A percentile compares a stretch with the other conserved stretches of the same genome.
These are phyloP conservation scores for Zaprionus tsacasi DNA, from an alignment of 1,140 invertebrate species.

Conservation along the genomic window DNA sequence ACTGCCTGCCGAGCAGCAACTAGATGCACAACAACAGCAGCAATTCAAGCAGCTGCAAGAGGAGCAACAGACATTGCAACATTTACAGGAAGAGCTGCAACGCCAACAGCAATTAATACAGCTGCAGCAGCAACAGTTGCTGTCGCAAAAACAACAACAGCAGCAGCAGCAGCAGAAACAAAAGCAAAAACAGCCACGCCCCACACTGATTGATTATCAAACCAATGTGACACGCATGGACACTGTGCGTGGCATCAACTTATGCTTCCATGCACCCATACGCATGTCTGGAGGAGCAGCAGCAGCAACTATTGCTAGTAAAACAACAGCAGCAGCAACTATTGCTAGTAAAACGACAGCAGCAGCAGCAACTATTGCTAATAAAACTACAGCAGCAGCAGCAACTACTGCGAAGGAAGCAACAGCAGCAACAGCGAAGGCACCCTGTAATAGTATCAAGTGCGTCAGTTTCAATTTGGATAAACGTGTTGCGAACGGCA, in stretches of 20 bases:
- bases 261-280: constrained; percentile 54
- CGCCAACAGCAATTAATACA: constrained; percentile 8
- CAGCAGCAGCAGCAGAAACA: neutral
- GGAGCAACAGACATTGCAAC: constrained; percentile 1
- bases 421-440: neutral
- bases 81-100: neutral
- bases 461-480: neutral
- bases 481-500: neutral
- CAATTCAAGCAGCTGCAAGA: constrained; percentile 4
- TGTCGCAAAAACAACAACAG: neutral
- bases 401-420: neutral
- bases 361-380: neutral
- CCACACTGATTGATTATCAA: constrained; percentile 39
- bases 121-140: constrained; percentile 10
- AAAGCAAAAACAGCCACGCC: neutral
- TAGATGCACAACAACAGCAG: neutral
- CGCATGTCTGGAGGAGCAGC: constrained; percentile 8
- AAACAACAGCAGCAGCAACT: neutral
- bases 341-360: neutral
- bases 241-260: constrained; percentile 21
- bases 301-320: neutral
- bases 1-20: neutral
- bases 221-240: constrained; percentile 31
- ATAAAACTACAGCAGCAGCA: neutral
- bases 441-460: neutral